Evolutionary conservation across 2,888 invertebrate genomes (phyloP).

Genomic region (Oscheius myriophilus): DNA sequence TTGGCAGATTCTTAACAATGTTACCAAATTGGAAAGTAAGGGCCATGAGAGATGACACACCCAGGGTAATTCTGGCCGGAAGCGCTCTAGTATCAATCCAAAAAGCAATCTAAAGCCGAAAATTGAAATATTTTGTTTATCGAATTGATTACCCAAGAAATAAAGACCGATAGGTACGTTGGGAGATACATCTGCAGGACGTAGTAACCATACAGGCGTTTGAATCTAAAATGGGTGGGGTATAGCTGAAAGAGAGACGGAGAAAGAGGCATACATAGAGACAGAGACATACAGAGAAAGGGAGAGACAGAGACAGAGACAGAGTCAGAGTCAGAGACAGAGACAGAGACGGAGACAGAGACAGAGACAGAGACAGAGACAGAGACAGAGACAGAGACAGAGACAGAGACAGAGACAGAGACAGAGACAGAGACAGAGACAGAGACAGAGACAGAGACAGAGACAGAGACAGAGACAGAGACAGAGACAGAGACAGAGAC

Average conservation of each 20-base stretch:
- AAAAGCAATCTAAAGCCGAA: constrained; percentile 60
- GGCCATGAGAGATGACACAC: constrained; percentile 69
- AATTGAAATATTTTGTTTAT: not conserved
- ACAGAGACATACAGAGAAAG: too few relatives aligned
- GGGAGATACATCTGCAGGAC: constrained; percentile 70
- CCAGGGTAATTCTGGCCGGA: constrained; percentile 69
- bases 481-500: too few relatives aligned
- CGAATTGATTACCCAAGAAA: constrained; percentile 48
- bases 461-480: constrained; percentile 24
- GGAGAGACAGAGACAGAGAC: too few relatives aligned
- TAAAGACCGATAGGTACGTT: constrained; percentile 66
- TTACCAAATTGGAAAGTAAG: constrained; percentile 70
- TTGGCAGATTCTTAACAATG: constrained; percentile 69
- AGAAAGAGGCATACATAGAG: not conserved
- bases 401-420: not conserved
- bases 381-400: constrained; percentile 32
- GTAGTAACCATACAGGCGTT: constrained; percentile 69
- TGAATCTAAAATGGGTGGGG: constrained; percentile 56
- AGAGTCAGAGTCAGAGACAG: too few relatives aligned
- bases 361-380: too few relatives aligned
- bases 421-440: too few relatives aligned
- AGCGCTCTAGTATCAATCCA: constrained; percentile 69
- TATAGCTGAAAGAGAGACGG: not conserved
- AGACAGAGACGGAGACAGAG: too few relatives aligned
- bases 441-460: too few relatives aligned